phyloP scores from a whole-genome alignment of 2,888 invertebrate species.

The Tridacna gigas region DNA sequence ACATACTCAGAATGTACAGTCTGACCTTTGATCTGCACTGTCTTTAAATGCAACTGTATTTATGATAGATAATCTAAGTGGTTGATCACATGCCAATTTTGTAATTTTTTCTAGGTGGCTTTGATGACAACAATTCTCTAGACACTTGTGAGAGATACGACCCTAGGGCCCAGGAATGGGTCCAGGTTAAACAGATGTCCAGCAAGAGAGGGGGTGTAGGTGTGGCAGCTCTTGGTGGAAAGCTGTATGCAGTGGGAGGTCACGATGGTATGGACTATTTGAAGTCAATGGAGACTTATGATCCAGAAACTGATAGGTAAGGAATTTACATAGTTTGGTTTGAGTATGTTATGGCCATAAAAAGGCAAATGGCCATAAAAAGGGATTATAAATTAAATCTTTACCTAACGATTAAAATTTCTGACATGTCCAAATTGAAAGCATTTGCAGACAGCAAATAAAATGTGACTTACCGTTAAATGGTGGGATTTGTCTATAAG shows the following conservation, averaged over 20 bases:
- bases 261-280: constrained; percentile 86
- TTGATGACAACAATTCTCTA: constrained; percentile 86
- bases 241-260: constrained; percentile 86
- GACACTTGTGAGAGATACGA: constrained; percentile 85
- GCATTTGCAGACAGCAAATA: no score
- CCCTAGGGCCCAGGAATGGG: constrained; percentile 83
- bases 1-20: no score
- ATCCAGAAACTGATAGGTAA: constrained; percentile 85
- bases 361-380: no score
- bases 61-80: neutral
- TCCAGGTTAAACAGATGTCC: constrained; percentile 81
- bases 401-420: no score
- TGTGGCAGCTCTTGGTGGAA: constrained; percentile 82
- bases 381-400: no score
- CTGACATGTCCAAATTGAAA: no score
- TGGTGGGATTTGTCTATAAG: no score
- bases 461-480: no score
- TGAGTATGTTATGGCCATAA: neutral
- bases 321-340: constrained; percentile 6
- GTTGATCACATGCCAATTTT: neutral
- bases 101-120: constrained; percentile 82
- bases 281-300: constrained; percentile 86
- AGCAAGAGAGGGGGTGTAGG: constrained; percentile 85
- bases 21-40: no score
- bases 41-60: neutral